Percentiles rank a stretch among this genome's conserved stretches.
phyloP scores from a whole-genome alignment of 2,888 invertebrate genomes.

The Philhelius pedissequus region DNA sequence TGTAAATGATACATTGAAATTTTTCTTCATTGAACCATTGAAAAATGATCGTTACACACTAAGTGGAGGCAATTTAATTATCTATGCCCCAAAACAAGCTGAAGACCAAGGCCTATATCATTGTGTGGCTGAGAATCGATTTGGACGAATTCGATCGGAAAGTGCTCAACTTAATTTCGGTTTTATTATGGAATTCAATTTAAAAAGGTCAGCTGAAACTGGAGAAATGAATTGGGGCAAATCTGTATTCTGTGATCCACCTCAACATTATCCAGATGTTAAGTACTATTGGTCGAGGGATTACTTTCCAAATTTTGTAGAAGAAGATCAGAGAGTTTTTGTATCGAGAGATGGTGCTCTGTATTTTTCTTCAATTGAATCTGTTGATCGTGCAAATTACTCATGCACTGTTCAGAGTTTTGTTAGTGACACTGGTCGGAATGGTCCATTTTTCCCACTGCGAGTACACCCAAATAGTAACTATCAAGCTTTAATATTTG shows the following conservation, averaged over 20 bases:
- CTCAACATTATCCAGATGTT: slow-evolving; percentile 93
- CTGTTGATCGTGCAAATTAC: slow-evolving; percentile 93
- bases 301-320: slow-evolving; percentile 94
- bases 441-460: slow-evolving; percentile 92
- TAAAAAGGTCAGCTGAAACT: slow-evolving; percentile 89
- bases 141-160: slow-evolving; percentile 92
- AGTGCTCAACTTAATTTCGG: slow-evolving; percentile 94
- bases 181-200: slow-evolving; percentile 92
- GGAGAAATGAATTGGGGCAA: slow-evolving; percentile 97
- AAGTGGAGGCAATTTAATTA: slow-evolving; percentile 94
- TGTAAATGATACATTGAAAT: slow-evolving; percentile 87
- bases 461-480: slow-evolving; percentile 91
- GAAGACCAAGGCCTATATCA: slow-evolving; percentile 93
- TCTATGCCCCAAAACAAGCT: slow-evolving; percentile 89
- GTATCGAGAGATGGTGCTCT: slow-evolving; percentile 96
- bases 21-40: slow-evolving; percentile 88
- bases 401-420: slow-evolving; percentile 94
- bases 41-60: slow-evolving; percentile 87
- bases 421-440: slow-evolving; percentile 91
- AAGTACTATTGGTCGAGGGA: slow-evolving; percentile 95
- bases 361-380: slow-evolving; percentile 95
- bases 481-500: slow-evolving; percentile 94
- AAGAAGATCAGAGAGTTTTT: slow-evolving; percentile 94
- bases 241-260: slow-evolving; percentile 94
- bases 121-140: slow-evolving; percentile 93